Conservation (phyloP, 2,113 vertebrate species). For the Triplophysa dalaica region DNA sequence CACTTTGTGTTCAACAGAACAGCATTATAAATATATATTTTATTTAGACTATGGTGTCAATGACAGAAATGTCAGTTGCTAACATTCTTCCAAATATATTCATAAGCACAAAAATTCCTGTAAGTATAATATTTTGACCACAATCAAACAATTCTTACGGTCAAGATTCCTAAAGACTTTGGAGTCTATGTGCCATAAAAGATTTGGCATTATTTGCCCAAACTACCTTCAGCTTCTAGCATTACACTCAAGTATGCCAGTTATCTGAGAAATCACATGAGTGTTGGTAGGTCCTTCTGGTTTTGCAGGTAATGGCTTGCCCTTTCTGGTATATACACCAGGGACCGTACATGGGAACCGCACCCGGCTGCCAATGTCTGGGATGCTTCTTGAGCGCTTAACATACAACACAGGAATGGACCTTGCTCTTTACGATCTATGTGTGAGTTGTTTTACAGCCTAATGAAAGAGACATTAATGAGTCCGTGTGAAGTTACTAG, state of each 20-base stretch:
- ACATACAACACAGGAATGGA: neutral
- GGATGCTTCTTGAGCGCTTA: neutral
- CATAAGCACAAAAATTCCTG: no score
- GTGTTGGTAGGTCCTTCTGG: neutral
- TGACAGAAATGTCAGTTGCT: no score
- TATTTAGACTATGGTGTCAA: no score
- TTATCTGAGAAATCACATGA: neutral
- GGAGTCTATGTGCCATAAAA: neutral
- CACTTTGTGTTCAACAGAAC: no score
- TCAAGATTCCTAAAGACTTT: neutral
- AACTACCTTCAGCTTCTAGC: neutral
- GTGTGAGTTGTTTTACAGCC: neutral
- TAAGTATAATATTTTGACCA: neutral
- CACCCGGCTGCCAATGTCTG: constrained; percentile 3
- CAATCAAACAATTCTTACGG: neutral
- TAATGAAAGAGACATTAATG: neutral
- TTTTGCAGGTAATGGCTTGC: neutral
- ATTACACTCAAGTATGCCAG: neutral
- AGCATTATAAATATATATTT: no score
- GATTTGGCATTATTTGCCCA: neutral
- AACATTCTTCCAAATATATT: no score
- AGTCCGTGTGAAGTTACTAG: neutral
- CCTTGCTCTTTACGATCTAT: no score
- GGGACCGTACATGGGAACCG: neutral
- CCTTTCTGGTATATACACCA: neutral